These are phyloP conservation scores for Holacanthella duospinosa DNA, from an alignment of 2,888 invertebrate species.

Conservation along the genomic window DNA sequence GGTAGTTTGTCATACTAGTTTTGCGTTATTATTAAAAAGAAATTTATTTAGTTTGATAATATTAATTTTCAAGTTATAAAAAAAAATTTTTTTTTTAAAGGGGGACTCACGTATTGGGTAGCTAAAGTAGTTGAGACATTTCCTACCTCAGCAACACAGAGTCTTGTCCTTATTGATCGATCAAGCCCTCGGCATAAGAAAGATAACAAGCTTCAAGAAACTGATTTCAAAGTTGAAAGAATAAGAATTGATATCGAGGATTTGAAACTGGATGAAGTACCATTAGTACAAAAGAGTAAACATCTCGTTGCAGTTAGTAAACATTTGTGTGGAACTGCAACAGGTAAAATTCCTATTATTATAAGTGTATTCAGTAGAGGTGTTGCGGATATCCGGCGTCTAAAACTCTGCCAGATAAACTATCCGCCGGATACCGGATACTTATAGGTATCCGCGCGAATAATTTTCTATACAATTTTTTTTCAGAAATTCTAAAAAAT, in stretches of 20 bases:
- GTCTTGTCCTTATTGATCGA: constrained; percentile 64
- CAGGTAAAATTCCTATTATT: constrained; percentile 47
- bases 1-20: constrained; percentile 45
- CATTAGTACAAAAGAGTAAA: constrained; percentile 44
- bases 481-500: constrained; percentile 4
- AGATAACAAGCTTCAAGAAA: constrained; percentile 52
- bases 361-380: too few species aligned
- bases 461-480: too few species aligned
- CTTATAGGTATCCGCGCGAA: too few species aligned
- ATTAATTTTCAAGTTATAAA: not conserved
- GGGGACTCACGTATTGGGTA: constrained; percentile 67
- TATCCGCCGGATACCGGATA: constrained; percentile 2
- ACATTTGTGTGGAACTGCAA: constrained; percentile 80
- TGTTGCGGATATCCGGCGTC: too few species aligned
- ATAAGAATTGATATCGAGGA: constrained; percentile 73
- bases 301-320: constrained; percentile 63
- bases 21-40: too few species aligned
- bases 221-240: constrained; percentile 47
- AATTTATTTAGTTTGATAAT: not conserved
- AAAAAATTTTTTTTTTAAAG: constrained; percentile 41
- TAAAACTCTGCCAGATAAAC: too few species aligned
- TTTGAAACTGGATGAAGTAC: constrained; percentile 53
- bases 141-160: constrained; percentile 28
- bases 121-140: constrained; percentile 44
- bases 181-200: constrained; percentile 71